phyloP scores from a whole-genome alignment of 2,888 invertebrate genomes.

The Monopis laevigella region DNA sequence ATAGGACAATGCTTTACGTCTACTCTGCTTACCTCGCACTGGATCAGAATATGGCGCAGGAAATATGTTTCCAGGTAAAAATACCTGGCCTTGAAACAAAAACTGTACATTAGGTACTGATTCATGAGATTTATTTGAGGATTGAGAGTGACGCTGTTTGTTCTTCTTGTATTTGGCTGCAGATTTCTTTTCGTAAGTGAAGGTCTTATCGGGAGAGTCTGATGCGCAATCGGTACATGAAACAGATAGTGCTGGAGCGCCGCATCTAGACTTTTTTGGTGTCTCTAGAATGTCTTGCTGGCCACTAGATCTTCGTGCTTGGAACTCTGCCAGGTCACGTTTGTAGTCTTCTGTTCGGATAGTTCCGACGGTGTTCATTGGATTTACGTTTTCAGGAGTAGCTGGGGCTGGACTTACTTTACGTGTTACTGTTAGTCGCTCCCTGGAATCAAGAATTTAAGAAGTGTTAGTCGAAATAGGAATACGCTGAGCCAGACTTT shows the following conservation, averaged over 20 bases:
- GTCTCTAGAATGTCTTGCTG: conserved; percentile 34
- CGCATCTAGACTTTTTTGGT: conserved; percentile 46
- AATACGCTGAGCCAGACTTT: too few relatives aligned
- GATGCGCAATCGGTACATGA: conserved; percentile 47
- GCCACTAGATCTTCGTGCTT: conserved; percentile 48
- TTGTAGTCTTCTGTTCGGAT: conserved; percentile 60
- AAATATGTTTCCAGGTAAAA: conserved; percentile 51
- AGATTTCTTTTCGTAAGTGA: conserved; percentile 56
- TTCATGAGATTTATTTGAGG: conserved; percentile 32
- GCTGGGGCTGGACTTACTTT: background rate
- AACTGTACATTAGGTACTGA: conserved; percentile 54
- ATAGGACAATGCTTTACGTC: too few relatives aligned
- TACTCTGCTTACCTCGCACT: conserved; percentile 21
- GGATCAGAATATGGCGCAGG: conserved; percentile 40
- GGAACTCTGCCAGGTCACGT: conserved; percentile 55
- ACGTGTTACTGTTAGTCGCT: conserved; percentile 46
- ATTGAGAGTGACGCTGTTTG: conserved; percentile 33
- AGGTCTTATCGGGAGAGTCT: conserved; percentile 43
- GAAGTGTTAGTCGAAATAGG: too few relatives aligned
- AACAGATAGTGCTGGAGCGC: conserved; percentile 47
- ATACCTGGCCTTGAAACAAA: conserved; percentile 59
- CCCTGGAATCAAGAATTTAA: conserved; percentile 32
- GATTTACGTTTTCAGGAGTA: background rate
- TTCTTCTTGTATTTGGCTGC: conserved; percentile 48
- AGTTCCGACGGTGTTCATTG: conserved; percentile 35